Evolutionary conservation across 2,113 vertebrate genomes (phyloP).

Genomic region (Strix uralensis): DNA sequence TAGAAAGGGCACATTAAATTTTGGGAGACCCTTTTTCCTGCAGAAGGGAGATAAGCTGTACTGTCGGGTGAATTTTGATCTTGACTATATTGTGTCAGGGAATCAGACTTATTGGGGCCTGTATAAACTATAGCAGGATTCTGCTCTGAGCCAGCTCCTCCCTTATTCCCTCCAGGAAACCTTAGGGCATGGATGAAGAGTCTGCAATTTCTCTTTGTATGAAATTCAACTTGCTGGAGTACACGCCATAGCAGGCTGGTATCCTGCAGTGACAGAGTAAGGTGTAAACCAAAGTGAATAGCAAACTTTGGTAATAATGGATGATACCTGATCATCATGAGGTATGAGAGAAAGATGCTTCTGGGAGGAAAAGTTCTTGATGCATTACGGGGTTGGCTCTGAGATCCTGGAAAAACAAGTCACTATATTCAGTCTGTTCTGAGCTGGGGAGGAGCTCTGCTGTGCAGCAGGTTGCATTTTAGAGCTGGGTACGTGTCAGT

Average conservation of each 20-base stretch:
- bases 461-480: neutral
- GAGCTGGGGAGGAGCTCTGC: neutral
- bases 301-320: neutral
- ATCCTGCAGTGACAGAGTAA: neutral
- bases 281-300: neutral
- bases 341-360: neutral
- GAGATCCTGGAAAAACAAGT: neutral
- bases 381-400: neutral
- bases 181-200: neutral
- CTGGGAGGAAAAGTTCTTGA: neutral
- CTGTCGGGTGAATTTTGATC: fast-evolving
- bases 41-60: conserved; percentile 6
- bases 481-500: neutral
- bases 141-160: neutral
- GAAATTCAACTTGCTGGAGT: neutral
- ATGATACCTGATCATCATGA: neutral
- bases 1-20: fast-evolving
- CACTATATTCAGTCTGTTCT: neutral
- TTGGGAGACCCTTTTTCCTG: neutral
- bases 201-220: neutral
- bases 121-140: conserved; percentile 25
- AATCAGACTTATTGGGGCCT: conserved; percentile 22
- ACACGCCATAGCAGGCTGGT: neutral
- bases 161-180: neutral
- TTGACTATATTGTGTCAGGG: fast-evolving